Percentiles rank a stretch among this genome's conserved stretches.
phyloP scores from a whole-genome alignment of 2,888 invertebrate genomes.

The Caenorhabditis sinica region DNA sequence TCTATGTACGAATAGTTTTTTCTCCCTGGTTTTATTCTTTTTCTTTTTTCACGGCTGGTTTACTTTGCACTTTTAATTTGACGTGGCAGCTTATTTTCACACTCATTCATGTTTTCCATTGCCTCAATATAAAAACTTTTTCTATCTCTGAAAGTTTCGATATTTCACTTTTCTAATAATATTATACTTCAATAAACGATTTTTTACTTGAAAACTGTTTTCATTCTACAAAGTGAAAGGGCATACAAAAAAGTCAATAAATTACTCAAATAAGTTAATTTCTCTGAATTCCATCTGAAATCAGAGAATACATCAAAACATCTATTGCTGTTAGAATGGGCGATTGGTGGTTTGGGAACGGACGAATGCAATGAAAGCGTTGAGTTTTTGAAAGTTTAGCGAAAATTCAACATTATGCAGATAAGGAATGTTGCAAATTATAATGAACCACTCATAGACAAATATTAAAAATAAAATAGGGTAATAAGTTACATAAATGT shows the following conservation, averaged over 20 bases:
- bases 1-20: slow-evolving; percentile 2
- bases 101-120: slow-evolving; percentile 16
- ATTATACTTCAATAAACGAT: too few relatives aligned
- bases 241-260: slow-evolving; percentile 44
- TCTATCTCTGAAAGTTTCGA: neutral
- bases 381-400: neutral
- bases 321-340: slow-evolving; percentile 39
- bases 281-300: neutral
- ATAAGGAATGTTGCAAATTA: slow-evolving; percentile 40
- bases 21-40: slow-evolving; percentile 11
- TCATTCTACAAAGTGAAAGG: slow-evolving; percentile 50
- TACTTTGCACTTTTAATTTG: slow-evolving; percentile 11
- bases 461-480: slow-evolving; percentile 20
- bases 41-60: slow-evolving; percentile 10
- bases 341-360: neutral
- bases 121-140: neutral
- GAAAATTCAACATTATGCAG: slow-evolving; percentile 33
- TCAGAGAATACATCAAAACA: neutral
- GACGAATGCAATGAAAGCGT: slow-evolving; percentile 38
- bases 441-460: slow-evolving; percentile 12
- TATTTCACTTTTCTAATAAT: neutral
- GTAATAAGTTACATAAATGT: slow-evolving; percentile 26
- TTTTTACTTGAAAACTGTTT: neutral
- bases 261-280: slow-evolving; percentile 50
- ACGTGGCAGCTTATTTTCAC: neutral